A percentile compares a stretch with the other conserved stretches of the same genome.
Conservation (phyloP, 2,113 vertebrate species). For the Talpa occidentalis region DNA sequence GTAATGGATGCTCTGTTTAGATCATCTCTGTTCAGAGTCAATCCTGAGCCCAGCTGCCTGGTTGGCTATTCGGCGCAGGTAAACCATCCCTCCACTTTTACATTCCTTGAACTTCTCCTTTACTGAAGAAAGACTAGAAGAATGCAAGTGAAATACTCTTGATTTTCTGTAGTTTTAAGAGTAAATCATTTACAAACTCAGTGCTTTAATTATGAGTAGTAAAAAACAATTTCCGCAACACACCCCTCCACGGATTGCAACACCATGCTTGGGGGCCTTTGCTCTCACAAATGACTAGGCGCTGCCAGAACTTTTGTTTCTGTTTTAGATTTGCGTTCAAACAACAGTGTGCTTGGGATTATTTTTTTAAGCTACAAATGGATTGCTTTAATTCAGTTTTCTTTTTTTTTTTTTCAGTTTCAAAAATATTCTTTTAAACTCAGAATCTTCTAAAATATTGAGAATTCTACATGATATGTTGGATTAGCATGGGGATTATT, state of each 20-base stretch:
- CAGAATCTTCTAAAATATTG: not conserved
- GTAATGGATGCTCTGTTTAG: not conserved
- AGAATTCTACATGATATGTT: not conserved
- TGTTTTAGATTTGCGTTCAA: conserved; percentile 60
- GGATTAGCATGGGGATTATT: conserved; percentile 21
- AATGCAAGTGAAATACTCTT: conserved; percentile 56
- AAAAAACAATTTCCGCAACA: conserved; percentile 76
- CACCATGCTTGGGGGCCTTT: conserved; percentile 63
- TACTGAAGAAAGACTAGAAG: conserved; percentile 35
- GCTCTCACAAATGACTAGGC: conserved; percentile 57
- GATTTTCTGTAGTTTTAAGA: conserved; percentile 74
- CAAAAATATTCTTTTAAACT: conserved; percentile 47
- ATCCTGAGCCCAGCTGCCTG: not conserved
- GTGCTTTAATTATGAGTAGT: conserved; percentile 77
- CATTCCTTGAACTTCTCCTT: not conserved
- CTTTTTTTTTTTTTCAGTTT: not conserved
- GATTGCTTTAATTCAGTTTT: conserved; percentile 52
- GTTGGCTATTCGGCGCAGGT: not conserved
- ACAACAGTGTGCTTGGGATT: conserved; percentile 17
- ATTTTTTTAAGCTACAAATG: not conserved
- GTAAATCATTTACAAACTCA: conserved; percentile 81
- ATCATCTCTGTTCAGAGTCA: not conserved
- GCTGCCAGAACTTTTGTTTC: conserved; percentile 58
- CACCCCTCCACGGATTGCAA: conserved; percentile 71
- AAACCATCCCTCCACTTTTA: not conserved